Evolutionary conservation across 2,888 invertebrate species (phyloP), one percentile per base, ranked within the genome.

Genomic region (Trichopoda pennipes): DNA sequence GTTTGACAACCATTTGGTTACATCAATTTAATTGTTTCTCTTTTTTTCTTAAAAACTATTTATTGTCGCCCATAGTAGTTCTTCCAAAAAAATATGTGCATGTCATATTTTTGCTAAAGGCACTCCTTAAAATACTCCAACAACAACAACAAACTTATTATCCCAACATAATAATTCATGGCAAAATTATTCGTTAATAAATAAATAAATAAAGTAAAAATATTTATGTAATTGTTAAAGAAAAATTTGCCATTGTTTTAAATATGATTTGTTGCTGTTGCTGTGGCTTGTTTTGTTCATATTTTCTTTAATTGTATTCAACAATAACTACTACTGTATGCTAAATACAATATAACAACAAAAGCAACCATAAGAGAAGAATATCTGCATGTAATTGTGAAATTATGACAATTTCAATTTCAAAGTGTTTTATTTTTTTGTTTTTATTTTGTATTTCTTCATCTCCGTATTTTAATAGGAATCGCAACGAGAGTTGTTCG

Each of bases 181-280:
- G 38, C 12, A 56, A 55, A 53, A 16, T n/a, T 35, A 61, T 44
- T 69, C 60, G n/a, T 61, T 68, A 60, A 79, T 55, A 55, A 73
- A 79, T 61, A 68, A 75, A 75, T 75, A 75, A 68, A 63, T 38
- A 28, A 68, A 58, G 56, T 78, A 83, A 28, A 61, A 58, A 56
- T 78, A 84, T 84, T 82, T 80, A 80, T 85, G 84, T 84, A 85
- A 84, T 85, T 85, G 85, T 84, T 85, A 86, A 87, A 55, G 32
- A 66, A 78, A 89, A 87, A 88, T 86, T 89, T 86, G 86, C 87
- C 89, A 89, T 89, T 89, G 89, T 89, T 88, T 89, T 86, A 85
- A 82, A 85, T 86, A 89, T 89, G 89, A 89, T 89, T 89, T 89
- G 89, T 89, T 89, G 88, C 63, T 61, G 58, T 70, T 66, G 63